These are phyloP conservation scores for Alloplasta piceator DNA, from an alignment of 2,888 invertebrate genomes.

Conservation along the genomic window DNA sequence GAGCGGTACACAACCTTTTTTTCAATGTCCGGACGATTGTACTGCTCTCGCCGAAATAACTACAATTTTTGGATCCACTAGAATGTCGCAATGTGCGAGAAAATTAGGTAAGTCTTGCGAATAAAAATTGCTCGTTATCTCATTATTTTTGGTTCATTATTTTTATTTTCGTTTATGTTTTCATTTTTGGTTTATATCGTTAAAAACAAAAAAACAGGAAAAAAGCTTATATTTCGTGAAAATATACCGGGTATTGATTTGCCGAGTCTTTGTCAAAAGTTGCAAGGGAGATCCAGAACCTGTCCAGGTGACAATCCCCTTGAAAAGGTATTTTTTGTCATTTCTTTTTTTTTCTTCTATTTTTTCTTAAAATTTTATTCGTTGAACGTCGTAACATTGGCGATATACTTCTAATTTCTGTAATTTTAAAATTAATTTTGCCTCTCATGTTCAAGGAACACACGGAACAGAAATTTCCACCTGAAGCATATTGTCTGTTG, in stretches of 20 bases:
- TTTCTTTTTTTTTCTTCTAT: no score
- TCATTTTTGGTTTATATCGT: constrained; percentile 40
- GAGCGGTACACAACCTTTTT: constrained; percentile 92
- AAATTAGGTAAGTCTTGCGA: constrained; percentile 85
- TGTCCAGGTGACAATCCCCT: constrained; percentile 48
- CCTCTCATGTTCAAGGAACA: constrained; percentile 71
- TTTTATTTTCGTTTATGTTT: constrained; percentile 48
- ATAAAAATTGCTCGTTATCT: neutral
- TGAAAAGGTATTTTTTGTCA: constrained; percentile 74
- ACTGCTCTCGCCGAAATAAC: constrained; percentile 93
- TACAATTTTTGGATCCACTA: constrained; percentile 90
- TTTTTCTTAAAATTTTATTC: constrained; percentile 17
- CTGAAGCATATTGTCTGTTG: constrained; percentile 90
- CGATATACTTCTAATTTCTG: neutral
- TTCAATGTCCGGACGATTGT: constrained; percentile 91
- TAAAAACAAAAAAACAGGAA: constrained; percentile 78
- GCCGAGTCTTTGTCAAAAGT: constrained; percentile 77
- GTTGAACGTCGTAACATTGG: constrained; percentile 37
- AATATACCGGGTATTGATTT: constrained; percentile 84
- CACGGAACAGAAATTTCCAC: constrained; percentile 85
- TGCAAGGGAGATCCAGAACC: constrained; percentile 75
- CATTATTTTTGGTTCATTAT: constrained; percentile 24
- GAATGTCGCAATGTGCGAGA: constrained; percentile 88
- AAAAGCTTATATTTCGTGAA: constrained; percentile 85
- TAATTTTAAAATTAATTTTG: constrained; percentile 12